Conservation (phyloP, 2,797 vertebrate species). For the Poecilia picta region DNA sequence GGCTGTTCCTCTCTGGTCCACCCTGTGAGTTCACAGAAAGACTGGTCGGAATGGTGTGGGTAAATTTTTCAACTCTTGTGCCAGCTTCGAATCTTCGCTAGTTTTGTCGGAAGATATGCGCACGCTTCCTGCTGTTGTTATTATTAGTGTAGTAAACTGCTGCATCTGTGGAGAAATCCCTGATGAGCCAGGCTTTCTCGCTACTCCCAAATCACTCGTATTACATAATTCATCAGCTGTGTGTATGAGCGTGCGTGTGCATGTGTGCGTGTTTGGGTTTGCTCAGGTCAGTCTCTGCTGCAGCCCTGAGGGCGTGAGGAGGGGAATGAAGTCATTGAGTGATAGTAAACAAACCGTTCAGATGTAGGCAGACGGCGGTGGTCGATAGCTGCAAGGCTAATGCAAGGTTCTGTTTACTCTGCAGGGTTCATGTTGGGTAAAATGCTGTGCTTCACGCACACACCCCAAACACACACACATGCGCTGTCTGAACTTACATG, state of each 20-base stretch:
- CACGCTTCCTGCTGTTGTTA: conserved; percentile 33
- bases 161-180: conserved; percentile 33
- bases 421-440: conserved; percentile 44
- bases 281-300: conserved; percentile 36
- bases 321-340: conserved; percentile 57
- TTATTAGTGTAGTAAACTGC: conserved; percentile 38
- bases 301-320: conserved; percentile 30
- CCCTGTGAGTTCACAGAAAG: conserved; percentile 32
- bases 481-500: neutral
- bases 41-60: conserved; percentile 29
- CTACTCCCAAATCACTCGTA: conserved; percentile 28
- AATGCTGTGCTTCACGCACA: conserved; percentile 12
- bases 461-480: neutral
- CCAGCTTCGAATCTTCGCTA: neutral
- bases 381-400: conserved; percentile 64
- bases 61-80: conserved; percentile 47
- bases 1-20: conserved; percentile 37
- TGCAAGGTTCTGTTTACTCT: conserved; percentile 57
- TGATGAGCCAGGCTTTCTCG: conserved; percentile 18
- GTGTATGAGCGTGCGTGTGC: conserved; percentile 20
- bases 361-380: conserved; percentile 44
- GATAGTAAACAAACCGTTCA: conserved; percentile 60
- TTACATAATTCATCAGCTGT: conserved; percentile 63
- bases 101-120: conserved; percentile 16
- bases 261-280: conserved; percentile 16